phyloP scores from a whole-genome alignment of 2,113 vertebrate species.

The Melanerpes aurifrons region DNA sequence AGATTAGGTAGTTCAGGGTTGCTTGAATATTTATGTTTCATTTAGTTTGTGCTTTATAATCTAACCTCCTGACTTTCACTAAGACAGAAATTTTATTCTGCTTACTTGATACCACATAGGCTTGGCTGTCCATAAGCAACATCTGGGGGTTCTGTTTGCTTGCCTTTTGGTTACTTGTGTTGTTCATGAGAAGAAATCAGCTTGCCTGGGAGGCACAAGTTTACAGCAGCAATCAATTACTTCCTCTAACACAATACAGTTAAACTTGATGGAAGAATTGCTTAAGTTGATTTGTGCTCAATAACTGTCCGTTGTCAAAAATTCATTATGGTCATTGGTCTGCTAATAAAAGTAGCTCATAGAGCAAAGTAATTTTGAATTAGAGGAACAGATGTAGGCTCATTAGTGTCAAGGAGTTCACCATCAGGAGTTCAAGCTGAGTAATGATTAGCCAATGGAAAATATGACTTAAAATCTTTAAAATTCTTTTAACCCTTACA shows the following conservation, averaged over 20 bases:
- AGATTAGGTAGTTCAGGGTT: not conserved
- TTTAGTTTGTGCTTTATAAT: not conserved
- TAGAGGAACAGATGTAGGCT: constrained; percentile 36
- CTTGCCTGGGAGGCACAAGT: not conserved
- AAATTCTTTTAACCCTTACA: not conserved
- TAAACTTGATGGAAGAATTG: not conserved
- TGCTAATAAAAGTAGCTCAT: constrained; percentile 41
- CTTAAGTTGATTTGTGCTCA: constrained; percentile 47
- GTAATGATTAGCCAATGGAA: constrained; percentile 38
- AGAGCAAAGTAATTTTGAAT: constrained; percentile 46
- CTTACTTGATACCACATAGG: not conserved
- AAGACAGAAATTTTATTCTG: not conserved
- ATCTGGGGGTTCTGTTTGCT: not conserved
- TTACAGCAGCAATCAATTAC: constrained; percentile 47
- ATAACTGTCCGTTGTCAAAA: constrained; percentile 50
- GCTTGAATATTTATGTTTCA: not conserved
- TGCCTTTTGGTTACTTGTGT: not conserved
- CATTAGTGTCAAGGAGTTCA: constrained; percentile 58
- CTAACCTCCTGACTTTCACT: not conserved
- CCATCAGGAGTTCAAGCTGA: constrained; percentile 31
- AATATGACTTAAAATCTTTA: not conserved
- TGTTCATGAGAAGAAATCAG: not conserved
- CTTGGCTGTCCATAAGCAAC: not conserved
- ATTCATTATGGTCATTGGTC: constrained; percentile 38
- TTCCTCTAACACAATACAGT: constrained; percentile 47